phyloP scores from a whole-genome alignment of 2,797 vertebrate genomes.

The Syncerus caffer region DNA sequence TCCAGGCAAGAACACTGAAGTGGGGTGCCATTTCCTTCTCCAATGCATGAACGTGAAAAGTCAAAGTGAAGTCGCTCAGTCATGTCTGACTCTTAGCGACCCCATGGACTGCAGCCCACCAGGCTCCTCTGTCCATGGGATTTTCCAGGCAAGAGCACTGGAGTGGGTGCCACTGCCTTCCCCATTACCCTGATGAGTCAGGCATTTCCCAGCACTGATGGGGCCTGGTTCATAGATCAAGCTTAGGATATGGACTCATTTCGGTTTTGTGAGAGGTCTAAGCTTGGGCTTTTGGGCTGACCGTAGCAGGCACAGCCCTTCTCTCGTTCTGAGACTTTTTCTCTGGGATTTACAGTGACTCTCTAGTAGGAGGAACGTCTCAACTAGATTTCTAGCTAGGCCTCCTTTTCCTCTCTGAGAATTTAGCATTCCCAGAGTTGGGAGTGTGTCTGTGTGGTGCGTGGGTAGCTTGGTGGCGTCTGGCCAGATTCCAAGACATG shows the following conservation, averaged over 20 bases:
- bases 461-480: not conserved
- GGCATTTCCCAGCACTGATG: not conserved
- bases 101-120: too few species aligned
- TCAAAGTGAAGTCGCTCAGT: too few species aligned
- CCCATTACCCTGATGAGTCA: too few species aligned
- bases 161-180: too few species aligned
- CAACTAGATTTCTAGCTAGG: not conserved
- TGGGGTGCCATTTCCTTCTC: too few species aligned
- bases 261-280: not conserved
- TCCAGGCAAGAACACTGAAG: too few species aligned
- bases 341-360: not conserved
- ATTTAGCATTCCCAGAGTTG: not conserved
- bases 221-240: not conserved
- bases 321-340: not conserved
- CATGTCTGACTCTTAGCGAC: fast-evolving
- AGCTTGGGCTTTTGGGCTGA: too few species aligned
- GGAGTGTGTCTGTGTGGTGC: not conserved
- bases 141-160: too few species aligned
- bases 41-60: too few species aligned
- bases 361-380: not conserved
- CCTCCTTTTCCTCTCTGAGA: not conserved
- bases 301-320: not conserved
- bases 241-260: not conserved
- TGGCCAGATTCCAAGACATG: not conserved
- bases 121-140: too few species aligned